These are phyloP conservation scores for Heterotilapia buettikoferi DNA, from an alignment of 2,113 vertebrate genomes.

Conservation along the genomic window DNA sequence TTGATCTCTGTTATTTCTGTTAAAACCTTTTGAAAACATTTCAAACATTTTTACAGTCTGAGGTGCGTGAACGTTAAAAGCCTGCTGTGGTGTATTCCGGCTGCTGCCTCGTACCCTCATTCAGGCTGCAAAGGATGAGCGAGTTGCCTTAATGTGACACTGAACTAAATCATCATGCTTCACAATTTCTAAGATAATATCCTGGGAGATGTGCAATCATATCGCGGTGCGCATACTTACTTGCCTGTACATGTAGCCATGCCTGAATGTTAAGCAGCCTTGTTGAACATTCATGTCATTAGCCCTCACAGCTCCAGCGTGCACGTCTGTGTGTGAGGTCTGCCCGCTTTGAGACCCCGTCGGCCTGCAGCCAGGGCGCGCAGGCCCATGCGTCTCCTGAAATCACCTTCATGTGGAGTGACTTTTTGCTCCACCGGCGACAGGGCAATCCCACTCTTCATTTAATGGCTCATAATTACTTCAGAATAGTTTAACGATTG, in stretches of 20 bases:
- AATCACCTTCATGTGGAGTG: conserved; percentile 66
- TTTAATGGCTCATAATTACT: conserved; percentile 64
- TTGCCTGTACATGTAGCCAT: conserved; percentile 6
- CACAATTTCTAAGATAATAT: conserved; percentile 23
- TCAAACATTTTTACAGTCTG: neutral
- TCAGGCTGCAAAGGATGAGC: conserved; percentile 35
- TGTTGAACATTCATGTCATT: conserved; percentile 54
- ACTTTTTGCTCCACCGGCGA: conserved; percentile 54
- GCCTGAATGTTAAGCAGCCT: conserved; percentile 32
- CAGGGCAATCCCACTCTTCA: conserved; percentile 54
- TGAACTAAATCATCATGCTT: conserved; percentile 58
- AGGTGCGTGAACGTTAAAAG: neutral
- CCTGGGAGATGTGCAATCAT: neutral
- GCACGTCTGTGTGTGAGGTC: conserved; percentile 27
- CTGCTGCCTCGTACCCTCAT: conserved; percentile 34
- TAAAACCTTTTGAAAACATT: neutral
- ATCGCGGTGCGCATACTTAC: neutral
- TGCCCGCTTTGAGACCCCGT: neutral
- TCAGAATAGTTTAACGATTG: conserved; percentile 52
- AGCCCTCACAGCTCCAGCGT: conserved; percentile 20
- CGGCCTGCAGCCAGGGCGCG: conserved; percentile 25
- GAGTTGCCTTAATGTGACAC: conserved; percentile 53
- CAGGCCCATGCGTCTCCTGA: conserved; percentile 36
- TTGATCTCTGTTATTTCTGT: neutral
- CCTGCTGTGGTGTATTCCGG: neutral